Percentiles rank a stretch among this genome's conserved stretches.
phyloP scores from a whole-genome alignment of 2,888 invertebrate genomes.

The Tupiocoris notatus region DNA sequence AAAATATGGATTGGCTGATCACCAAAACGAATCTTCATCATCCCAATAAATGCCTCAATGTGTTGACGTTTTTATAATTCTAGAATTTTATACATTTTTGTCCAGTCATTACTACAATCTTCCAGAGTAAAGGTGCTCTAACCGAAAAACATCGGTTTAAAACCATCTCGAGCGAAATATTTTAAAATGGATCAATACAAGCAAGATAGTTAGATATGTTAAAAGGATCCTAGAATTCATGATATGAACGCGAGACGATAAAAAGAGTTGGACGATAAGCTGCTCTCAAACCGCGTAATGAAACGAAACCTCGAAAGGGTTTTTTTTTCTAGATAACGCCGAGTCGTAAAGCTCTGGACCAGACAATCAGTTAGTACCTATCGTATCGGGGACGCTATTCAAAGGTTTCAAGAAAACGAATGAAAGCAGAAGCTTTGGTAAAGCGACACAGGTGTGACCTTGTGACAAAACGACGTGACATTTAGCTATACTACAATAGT shows the following conservation, averaged over 20 bases:
- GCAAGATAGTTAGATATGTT: neutral
- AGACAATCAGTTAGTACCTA: neutral
- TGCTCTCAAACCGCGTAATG: constrained; percentile 23
- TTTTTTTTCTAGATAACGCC: constrained; percentile 3
- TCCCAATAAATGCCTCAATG: too few relatives aligned
- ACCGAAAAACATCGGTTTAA: too few relatives aligned
- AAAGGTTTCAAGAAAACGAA: neutral
- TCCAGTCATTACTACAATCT: too few relatives aligned
- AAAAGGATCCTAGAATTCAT: neutral
- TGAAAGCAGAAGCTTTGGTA: neutral
- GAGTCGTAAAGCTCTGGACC: neutral
- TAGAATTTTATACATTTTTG: too few relatives aligned
- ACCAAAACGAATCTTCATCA: too few relatives aligned
- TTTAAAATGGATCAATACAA: neutral
- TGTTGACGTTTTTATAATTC: too few relatives aligned
- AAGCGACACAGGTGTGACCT: neutral
- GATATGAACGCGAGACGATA: constrained; percentile 10
- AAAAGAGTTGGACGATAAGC: constrained; percentile 21
- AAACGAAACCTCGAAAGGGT: constrained; percentile 15
- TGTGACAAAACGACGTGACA: neutral
- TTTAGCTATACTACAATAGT: too few relatives aligned
- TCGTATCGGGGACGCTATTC: neutral
- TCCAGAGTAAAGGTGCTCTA: too few relatives aligned
- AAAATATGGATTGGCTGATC: too few relatives aligned
- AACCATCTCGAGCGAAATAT: too few relatives aligned